Base-by-base conservation (phyloP, 2,797 vertebrate genomes). In the Podarcis siculus region DNA sequence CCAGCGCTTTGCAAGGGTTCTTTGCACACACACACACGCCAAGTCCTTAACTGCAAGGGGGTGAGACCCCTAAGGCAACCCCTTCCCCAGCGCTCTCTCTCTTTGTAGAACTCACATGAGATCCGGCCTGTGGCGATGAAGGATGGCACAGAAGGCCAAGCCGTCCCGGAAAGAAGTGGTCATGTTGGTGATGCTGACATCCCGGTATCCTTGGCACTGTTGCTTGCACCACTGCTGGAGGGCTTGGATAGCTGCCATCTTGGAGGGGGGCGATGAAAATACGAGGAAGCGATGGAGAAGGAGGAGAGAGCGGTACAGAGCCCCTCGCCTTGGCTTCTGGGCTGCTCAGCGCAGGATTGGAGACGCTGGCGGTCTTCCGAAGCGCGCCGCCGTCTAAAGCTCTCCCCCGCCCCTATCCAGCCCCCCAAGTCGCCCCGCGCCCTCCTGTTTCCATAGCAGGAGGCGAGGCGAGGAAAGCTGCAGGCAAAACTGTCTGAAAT, bases 151-250 rank as follows among this genome's bases (percentile, higher is more conserved):
- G 95, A 99, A 99, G 87, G 99, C 99, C 95, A 99, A 82, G 78
- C 99, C 99, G 92, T 98, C 98, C 93, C 98, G 98, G 96, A 99
- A 99, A 0, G 99, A 99, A 23, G 98, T 98, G 83, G 98, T 99
- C 99, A 99, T 99, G 97, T 99, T 99, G 94, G 96, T 98, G 95
- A 99, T 96, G 91, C 87, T 94, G 90, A 99, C 98, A 71, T 98
- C 98, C 69, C 96, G 94, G 96, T 99, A 99, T 25, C 98, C 99
- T 12, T 98, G 98, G 39, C 98, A 99, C 37, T 99, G 98, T 58
- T 95, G 93, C 91, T 97, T 98, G 93, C 99, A 99, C 99, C 99
- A 99, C 87, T 97, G 97, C 96, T 99, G 98, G 87, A 99, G 90
- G 87, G 98, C 98, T 91, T 97, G 98, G 97, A 98, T 98, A 92